A percentile compares a stretch with the other conserved stretches of the same genome.
Evolutionary conservation across 2,797 vertebrate species (phyloP).

Genomic region (Labroides dimidiatus): DNA sequence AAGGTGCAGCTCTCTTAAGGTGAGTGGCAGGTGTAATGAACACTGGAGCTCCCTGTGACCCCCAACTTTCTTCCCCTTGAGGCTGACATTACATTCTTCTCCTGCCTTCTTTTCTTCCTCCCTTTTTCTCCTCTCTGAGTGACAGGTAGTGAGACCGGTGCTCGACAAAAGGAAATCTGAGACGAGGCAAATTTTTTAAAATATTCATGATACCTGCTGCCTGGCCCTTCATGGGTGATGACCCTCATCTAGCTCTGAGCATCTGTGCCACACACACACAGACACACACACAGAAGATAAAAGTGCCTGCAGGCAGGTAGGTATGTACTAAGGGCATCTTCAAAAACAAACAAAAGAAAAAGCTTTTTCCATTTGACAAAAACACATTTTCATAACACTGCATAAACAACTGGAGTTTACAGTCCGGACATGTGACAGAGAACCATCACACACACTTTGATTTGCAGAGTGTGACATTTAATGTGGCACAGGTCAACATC

Average conservation of each 20-base stretch:
- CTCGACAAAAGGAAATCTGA: conserved; percentile 82
- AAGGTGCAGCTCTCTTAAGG: background rate
- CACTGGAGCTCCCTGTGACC: background rate
- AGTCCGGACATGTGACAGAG: no score
- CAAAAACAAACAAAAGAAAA: no score
- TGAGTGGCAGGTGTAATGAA: background rate
- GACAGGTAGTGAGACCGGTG: conserved; percentile 53
- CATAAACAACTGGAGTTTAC: no score
- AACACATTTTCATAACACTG: no score
- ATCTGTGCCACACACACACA: background rate
- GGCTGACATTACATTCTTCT: conserved; percentile 1
- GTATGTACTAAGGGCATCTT: no score
- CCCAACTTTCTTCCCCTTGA: background rate
- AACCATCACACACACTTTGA: no score
- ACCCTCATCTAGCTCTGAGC: conserved; percentile 36
- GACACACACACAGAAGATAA: background rate
- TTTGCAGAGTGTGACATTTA: no score
- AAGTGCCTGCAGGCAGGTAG: no score
- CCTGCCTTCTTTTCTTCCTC: background rate
- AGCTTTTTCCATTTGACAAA: no score
- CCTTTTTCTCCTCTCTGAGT: conserved; percentile 40
- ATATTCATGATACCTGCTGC: conserved; percentile 73
- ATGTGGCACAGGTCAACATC: no score
- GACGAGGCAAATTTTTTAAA: conserved; percentile 83
- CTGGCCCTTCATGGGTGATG: conserved; percentile 52